A percentile compares a stretch with the other conserved stretches of the same genome.
phyloP scores from a whole-genome alignment of 1,140 invertebrate species.

The Aphaenogaster ashmeadi region DNA sequence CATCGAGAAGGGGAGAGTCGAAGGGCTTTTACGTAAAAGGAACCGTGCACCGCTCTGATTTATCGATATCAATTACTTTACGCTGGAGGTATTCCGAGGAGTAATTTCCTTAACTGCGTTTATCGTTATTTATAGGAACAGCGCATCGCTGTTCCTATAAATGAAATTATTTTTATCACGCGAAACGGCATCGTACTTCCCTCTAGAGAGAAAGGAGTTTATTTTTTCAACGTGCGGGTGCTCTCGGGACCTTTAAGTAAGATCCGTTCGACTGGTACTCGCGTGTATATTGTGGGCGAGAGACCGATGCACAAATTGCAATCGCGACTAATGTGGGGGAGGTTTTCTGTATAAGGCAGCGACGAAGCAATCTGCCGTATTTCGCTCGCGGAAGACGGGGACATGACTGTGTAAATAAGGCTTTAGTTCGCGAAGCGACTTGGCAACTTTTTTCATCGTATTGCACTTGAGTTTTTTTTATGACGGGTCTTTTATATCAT shows the following conservation, averaged over 20 bases:
- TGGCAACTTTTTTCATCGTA: slow-evolving; percentile 54
- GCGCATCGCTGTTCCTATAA: not conserved
- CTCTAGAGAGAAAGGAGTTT: not conserved
- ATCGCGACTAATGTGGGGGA: slow-evolving; percentile 17
- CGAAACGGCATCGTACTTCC: not conserved
- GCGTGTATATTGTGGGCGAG: slow-evolving; percentile 33
- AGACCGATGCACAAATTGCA: slow-evolving; percentile 55
- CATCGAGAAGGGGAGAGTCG: not conserved
- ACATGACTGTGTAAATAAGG: slow-evolving; percentile 35
- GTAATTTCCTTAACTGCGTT: not conserved
- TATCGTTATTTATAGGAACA: slow-evolving; percentile 8
- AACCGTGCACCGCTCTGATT: slow-evolving; percentile 1
- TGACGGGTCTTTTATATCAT: not conserved
- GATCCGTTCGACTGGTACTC: slow-evolving; percentile 19
- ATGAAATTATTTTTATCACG: slow-evolving; percentile 20
- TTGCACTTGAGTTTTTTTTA: not conserved
- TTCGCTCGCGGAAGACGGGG: slow-evolving; percentile 19
- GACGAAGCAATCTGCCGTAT: slow-evolving; percentile 34
- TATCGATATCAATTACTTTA: slow-evolving; percentile 5
- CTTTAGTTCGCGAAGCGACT: slow-evolving; percentile 45
- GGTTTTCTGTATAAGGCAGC: slow-evolving; percentile 19
- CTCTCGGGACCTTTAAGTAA: slow-evolving; percentile 25
- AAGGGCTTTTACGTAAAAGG: slow-evolving; percentile 5
- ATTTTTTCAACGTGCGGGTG: not conserved
- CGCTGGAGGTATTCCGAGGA: not conserved